phyloP scores from a whole-genome alignment of 2,888 invertebrate species.

The Tetranychus truncatus region DNA sequence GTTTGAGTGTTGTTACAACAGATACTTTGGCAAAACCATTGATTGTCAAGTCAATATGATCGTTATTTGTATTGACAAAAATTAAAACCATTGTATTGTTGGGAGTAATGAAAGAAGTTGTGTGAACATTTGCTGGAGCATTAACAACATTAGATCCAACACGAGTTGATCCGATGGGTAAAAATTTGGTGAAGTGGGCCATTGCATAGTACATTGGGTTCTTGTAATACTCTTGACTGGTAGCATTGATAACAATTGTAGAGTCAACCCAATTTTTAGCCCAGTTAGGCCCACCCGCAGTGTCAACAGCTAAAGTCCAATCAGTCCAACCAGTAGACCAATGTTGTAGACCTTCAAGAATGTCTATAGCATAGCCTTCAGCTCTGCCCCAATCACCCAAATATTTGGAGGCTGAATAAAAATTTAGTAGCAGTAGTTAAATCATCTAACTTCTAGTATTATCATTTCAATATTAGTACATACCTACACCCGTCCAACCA shows the following conservation, averaged over 20 bases:
- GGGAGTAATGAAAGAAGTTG: too few species aligned
- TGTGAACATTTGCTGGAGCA: neutral
- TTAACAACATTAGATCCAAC: neutral
- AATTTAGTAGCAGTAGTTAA: neutral
- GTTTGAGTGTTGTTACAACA: too few species aligned
- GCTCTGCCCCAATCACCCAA: conserved; percentile 52
- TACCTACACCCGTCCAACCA: conserved; percentile 38
- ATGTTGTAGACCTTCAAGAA: conserved; percentile 36
- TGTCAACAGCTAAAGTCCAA: conserved; percentile 40
- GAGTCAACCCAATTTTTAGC: conserved; percentile 39
- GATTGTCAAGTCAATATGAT: too few species aligned
- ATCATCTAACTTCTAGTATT: neutral
- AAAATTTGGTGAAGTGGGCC: conserved; percentile 38
- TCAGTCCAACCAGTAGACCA: conserved; percentile 40
- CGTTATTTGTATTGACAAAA: too few species aligned
- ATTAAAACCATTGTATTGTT: too few species aligned
- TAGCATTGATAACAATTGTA: conserved; percentile 37
- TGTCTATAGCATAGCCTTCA: conserved; percentile 40
- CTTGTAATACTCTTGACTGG: conserved; percentile 37
- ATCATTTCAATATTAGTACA: neutral
- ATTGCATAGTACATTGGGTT: conserved; percentile 42
- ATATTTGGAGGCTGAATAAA: conserved; percentile 12
- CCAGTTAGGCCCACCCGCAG: conserved; percentile 40
- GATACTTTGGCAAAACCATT: too few species aligned
- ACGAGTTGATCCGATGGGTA: conserved; percentile 27